Conservation (phyloP, 2,113 vertebrate species). For the Smithornis capensis region DNA sequence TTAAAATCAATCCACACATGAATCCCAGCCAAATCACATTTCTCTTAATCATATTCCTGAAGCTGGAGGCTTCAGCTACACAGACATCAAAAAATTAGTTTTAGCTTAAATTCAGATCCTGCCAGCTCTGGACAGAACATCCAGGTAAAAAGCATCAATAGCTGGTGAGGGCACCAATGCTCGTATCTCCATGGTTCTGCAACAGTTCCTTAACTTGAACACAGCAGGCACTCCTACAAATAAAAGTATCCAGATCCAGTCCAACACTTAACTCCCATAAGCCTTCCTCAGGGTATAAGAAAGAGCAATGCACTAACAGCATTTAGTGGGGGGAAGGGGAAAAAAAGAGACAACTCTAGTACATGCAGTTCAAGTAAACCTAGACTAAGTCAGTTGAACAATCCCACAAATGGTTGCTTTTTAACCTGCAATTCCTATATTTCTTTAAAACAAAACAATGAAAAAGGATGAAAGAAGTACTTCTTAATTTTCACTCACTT, state of each 20-base stretch:
- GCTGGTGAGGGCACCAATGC: neutral
- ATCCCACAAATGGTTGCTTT: neutral
- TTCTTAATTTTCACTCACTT: constrained; percentile 74
- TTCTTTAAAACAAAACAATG: neutral
- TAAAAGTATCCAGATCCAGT: neutral
- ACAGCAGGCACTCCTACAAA: neutral
- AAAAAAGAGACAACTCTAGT: neutral
- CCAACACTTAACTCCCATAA: neutral
- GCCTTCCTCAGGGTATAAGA: neutral
- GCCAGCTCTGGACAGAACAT: neutral
- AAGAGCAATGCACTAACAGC: neutral
- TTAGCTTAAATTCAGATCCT: neutral
- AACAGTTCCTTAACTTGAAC: neutral
- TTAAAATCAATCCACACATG: neutral
- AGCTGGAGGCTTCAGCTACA: neutral
- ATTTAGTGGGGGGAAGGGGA: neutral
- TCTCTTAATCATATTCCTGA: neutral
- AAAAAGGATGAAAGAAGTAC: neutral
- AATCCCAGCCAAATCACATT: neutral
- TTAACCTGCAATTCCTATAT: neutral
- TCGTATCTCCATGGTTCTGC: neutral
- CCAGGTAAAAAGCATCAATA: neutral
- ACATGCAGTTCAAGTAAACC: neutral
- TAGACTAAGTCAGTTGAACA: neutral
- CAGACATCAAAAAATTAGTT: neutral